Evolutionary conservation across 2,113 vertebrate species (phyloP), one percentile per base, ranked within the genome.

Genomic region (Ahaetulla prasina): DNA sequence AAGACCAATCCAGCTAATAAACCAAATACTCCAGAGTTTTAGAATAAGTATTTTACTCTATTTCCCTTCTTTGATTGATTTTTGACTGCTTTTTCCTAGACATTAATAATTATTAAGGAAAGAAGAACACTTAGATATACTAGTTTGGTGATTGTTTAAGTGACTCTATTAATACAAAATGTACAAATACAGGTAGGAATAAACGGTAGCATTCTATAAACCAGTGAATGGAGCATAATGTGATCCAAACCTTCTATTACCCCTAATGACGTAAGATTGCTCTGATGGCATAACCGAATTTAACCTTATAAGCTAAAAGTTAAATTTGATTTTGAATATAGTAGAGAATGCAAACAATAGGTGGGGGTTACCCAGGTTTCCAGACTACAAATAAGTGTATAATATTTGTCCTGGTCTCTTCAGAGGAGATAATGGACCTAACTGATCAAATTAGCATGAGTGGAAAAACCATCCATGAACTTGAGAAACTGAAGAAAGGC

Each of bases 341-440:
- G 23, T 54, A 43, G 23, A 84, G n/a, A 90, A 84, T 30, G 18
- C 50, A 90, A 43, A 90, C 23, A 14, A 16, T 85, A 43, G 16
- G 20, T 63, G 57, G 54, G 16, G 30, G 2, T 86, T 45, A 47
- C 30, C 27, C 45, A 45, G 43, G 2, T 55, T 9, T 93, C 60
- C 68, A 80, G 14, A 2, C 11, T 63, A 35, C 84, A 57, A 53
- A 2, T 0, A 0, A 12, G 30, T 89, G 18, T 86, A 10, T 85
- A 30, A 86, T 90, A 11, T 68, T 2, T 0, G 30, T 25, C 8
- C 11, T 45, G 49, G 39, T 74, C 43, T 91, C 30, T 88, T 2
- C 95, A 99, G 99, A 99, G 98, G 99, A 99, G 94, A 99, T 99
- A 23, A 95, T 98, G 35, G 99, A 99, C 93, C 97, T 99, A 94